phyloP scores from a whole-genome alignment of 2,888 invertebrate species.

The Parochlus steinenii region DNA sequence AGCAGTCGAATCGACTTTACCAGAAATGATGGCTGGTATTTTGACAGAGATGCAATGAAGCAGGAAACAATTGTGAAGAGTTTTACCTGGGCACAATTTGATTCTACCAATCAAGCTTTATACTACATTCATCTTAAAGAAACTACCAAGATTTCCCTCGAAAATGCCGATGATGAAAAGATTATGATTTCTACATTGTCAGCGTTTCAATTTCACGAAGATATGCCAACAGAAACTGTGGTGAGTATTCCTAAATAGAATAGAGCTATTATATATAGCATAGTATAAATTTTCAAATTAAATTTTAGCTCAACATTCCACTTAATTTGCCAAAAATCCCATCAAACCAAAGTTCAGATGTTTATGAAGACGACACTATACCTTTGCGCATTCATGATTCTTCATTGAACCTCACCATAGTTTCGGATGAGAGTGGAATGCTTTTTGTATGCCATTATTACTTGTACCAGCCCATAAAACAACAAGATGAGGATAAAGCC shows the following conservation, averaged over 20 bases:
- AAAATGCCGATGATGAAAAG: slow-evolving; percentile 44
- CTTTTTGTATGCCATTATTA: slow-evolving; percentile 71
- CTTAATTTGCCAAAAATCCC: slow-evolving; percentile 59
- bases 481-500: slow-evolving; percentile 18
- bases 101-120: slow-evolving; percentile 49
- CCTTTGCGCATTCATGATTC: slow-evolving; percentile 69
- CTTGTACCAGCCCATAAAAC: slow-evolving; percentile 50
- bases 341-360: slow-evolving; percentile 40
- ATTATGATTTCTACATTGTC: slow-evolving; percentile 57
- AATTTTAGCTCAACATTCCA: slow-evolving; percentile 64
- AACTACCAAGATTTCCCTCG: slow-evolving; percentile 45
- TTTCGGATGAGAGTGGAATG: slow-evolving; percentile 55
- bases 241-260: slow-evolving; percentile 40
- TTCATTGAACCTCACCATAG: slow-evolving; percentile 60
- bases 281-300: no score
- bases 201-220: slow-evolving; percentile 73
- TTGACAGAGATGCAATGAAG: slow-evolving; percentile 36
- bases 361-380: slow-evolving; percentile 66
- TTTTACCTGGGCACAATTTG: slow-evolving; percentile 82
- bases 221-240: slow-evolving; percentile 73
- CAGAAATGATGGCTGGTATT: slow-evolving; percentile 30
- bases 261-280: slow-evolving; percentile 7
- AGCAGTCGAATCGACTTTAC: slow-evolving; percentile 21
- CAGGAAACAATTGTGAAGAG: slow-evolving; percentile 45
- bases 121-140: slow-evolving; percentile 70